Percentiles rank a stretch among this genome's conserved stretches.
Conservation (phyloP, 2,888 invertebrate genomes). For the Mallateleia sp. region DNA sequence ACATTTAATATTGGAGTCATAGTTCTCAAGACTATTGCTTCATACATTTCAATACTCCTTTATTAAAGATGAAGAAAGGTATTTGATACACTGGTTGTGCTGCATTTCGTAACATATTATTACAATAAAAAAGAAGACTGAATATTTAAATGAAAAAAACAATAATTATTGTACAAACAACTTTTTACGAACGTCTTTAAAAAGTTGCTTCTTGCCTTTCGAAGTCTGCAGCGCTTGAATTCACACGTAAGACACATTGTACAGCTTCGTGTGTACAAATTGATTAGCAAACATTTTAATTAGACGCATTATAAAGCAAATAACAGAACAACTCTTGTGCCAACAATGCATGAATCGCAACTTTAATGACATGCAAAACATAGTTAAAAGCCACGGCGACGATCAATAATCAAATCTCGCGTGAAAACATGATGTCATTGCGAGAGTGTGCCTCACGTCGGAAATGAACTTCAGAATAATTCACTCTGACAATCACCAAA, state of each 20-base stretch:
- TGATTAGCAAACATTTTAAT: conserved; percentile 35
- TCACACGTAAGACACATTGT: conserved; percentile 1
- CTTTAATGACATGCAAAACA: conserved; percentile 48
- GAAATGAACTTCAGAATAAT: conserved; percentile 44
- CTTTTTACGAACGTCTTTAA: no score
- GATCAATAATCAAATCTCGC: conserved; percentile 52
- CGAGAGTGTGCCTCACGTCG: conserved; percentile 19
- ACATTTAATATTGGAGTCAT: no score
- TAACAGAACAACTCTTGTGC: conserved; percentile 33
- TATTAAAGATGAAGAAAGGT: no score
- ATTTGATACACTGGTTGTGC: no score
- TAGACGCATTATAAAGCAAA: conserved; percentile 36
- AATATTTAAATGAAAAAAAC: no score
- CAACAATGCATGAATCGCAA: conserved; percentile 15
- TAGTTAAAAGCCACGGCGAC: conserved; percentile 28
- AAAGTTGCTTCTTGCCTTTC: no score
- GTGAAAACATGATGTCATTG: conserved; percentile 50
- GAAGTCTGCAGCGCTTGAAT: no score
- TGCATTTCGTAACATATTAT: no score
- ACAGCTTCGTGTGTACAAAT: not conserved
- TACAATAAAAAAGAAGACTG: no score
- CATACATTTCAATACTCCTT: no score
- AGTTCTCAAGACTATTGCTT: no score
- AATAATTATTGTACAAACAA: no score
- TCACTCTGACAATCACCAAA: conserved; percentile 22